phyloP scores from a whole-genome alignment of 2,888 invertebrate genomes.

The Phrixothrix hirtus region DNA sequence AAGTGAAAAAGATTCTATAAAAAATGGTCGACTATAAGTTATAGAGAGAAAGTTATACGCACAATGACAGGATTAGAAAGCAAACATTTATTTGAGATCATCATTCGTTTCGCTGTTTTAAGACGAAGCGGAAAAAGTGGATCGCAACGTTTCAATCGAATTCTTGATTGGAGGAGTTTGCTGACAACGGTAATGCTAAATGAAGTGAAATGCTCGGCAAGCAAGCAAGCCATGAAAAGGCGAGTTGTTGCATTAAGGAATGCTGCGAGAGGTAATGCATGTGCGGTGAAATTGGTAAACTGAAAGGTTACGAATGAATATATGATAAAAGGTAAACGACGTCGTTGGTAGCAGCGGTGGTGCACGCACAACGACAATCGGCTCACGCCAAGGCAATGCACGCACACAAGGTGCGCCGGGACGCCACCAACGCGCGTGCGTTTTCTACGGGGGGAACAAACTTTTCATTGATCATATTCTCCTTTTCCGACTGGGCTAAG shows the following conservation, averaged over 20 bases:
- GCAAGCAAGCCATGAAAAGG: too few relatives aligned
- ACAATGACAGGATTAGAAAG: slow-evolving; percentile 24
- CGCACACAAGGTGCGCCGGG: slow-evolving; percentile 38
- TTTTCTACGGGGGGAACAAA: slow-evolving; percentile 41
- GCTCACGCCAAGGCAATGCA: slow-evolving; percentile 39
- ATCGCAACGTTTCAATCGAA: slow-evolving; percentile 26
- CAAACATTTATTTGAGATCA: slow-evolving; percentile 28
- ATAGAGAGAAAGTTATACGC: slow-evolving; percentile 16
- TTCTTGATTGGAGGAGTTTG: slow-evolving; percentile 20
- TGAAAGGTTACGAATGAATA: slow-evolving; percentile 24
- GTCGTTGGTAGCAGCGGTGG: slow-evolving; percentile 21
- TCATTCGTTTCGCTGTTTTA: slow-evolving; percentile 22
- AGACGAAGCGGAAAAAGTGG: slow-evolving; percentile 23
- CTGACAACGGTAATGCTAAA: slow-evolving; percentile 6
- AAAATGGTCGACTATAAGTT: too few relatives aligned
- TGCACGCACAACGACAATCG: slow-evolving; percentile 26
- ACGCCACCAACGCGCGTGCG: slow-evolving; percentile 39
- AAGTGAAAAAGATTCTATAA: too few relatives aligned
- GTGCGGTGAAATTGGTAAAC: slow-evolving; percentile 12
- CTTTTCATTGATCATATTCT: slow-evolving; percentile 47
- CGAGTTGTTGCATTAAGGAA: too few relatives aligned
- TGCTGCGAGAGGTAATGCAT: slow-evolving; percentile 7
- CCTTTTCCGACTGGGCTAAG: slow-evolving; percentile 37
- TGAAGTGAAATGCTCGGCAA: too few relatives aligned
- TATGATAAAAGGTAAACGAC: slow-evolving; percentile 37